Percentiles rank a stretch among this genome's conserved stretches.
phyloP scores from a whole-genome alignment of 1,140 invertebrate genomes.

The Camponotus floridanus region DNA sequence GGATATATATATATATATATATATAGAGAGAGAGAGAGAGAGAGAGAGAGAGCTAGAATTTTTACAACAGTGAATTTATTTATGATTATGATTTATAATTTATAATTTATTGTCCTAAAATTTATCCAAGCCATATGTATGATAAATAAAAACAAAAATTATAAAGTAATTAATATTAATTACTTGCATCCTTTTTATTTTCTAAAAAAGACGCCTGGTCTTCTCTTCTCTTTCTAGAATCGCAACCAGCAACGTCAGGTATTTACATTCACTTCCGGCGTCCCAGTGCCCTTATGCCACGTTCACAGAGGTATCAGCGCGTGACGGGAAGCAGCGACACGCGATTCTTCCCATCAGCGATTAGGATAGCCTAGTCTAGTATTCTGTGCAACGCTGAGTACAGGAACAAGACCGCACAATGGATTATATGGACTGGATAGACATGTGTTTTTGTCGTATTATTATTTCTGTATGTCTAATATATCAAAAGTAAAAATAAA shows the following conservation, averaged over 20 bases:
- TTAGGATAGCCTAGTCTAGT: conserved; percentile 67
- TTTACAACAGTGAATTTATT: too few species aligned
- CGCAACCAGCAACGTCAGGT: conserved; percentile 14
- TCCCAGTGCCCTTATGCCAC: conserved; percentile 67
- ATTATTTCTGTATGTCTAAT: background rate
- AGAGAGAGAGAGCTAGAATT: too few species aligned
- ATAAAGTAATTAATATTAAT: too few species aligned
- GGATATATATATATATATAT: too few species aligned
- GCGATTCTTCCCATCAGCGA: conserved; percentile 78
- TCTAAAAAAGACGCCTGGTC: too few species aligned
- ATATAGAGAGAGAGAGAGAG: too few species aligned
- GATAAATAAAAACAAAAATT: too few species aligned
- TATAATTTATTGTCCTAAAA: too few species aligned
- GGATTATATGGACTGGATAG: background rate
- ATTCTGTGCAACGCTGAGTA: conserved; percentile 23
- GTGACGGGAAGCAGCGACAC: conserved; percentile 81
- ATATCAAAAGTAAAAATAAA: background rate
- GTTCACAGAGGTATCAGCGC: conserved; percentile 73
- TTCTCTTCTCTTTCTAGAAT: conserved; percentile 39
- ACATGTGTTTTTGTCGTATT: background rate
- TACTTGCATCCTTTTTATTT: too few species aligned
- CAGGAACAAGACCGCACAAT: conserved; percentile 15
- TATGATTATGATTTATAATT: too few species aligned
- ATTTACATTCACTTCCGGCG: conserved; percentile 64
- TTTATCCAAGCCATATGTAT: too few species aligned